Base-by-base conservation (phyloP, 2,888 invertebrate genomes). In the Netelia fuscicornis region DNA sequence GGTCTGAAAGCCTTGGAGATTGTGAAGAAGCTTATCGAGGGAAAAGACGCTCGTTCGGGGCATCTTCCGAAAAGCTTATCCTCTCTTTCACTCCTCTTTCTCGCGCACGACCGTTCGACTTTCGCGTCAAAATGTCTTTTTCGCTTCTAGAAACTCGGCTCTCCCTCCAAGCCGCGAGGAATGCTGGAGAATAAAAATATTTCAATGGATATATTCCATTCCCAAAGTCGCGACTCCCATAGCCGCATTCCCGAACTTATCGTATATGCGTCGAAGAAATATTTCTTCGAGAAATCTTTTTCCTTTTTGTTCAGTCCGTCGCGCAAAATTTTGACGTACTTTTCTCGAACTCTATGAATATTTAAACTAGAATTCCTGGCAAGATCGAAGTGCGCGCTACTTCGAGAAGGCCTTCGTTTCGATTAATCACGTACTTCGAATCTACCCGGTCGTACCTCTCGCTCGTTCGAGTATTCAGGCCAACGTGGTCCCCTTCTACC, bases 1-100 rank as follows among this genome's bases (percentile, higher is more conserved):
- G n/a, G 20, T 62, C 75, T 67, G 72, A 84, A 84, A 84, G 80
- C 67, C 56, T 81, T 17, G 67, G 48, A 81, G 81, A 70, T 81
- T 85, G 65, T 56, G 13, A 42, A 70, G n/a, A 74, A 84, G 77
- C 77, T 84, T 84, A 80, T 76, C 80, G 80, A 30, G 30, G 30
- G 30, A 56, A 71, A 80, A 80, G 70, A 64, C 74, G 64, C 54
- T 71, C 71, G 20, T 71, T 58, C 58, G 65, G 25, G 74, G 20
- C 13, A 30, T 30, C n/a, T 62, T 44, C 60, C 20, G 64, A 23
- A 37, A 64, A 76, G 75, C 79, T 80, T 67, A 84, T 75, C 78
- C 54, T 30, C 62, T 58, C 60, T 25, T 62, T 52, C 54, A 10
- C 10, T 1, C 52, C 52, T 64, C 64, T 58, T 17, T 62, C 62